A percentile compares a stretch with the other conserved stretches of the same genome.
Evolutionary conservation across 2,797 vertebrate species (phyloP).

Genomic region (Pipistrellus kuhlii): DNA sequence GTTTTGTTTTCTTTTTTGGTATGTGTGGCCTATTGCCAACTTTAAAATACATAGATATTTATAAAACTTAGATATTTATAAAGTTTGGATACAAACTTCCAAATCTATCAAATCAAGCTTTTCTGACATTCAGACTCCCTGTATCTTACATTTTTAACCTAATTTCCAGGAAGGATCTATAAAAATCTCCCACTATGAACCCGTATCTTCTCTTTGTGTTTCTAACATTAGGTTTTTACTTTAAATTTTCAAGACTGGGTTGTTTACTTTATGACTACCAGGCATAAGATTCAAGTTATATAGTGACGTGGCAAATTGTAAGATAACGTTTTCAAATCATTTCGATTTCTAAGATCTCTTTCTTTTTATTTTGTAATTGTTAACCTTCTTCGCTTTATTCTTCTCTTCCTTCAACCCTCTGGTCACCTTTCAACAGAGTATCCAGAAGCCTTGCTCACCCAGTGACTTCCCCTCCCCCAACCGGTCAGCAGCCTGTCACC

Average conservation of each 20-base stretch:
- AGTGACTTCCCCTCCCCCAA: neutral
- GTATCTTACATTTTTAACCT: neutral
- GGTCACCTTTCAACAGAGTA: neutral
- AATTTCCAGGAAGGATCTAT: neutral
- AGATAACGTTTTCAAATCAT: slow-evolving; percentile 50
- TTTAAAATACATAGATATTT: slow-evolving; percentile 23
- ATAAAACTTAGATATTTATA: neutral
- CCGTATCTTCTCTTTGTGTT: neutral
- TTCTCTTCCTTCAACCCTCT: neutral
- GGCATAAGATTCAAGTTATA: neutral
- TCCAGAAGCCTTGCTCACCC: neutral
- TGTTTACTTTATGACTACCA: neutral
- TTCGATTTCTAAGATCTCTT: slow-evolving; percentile 22
- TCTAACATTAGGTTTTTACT: neutral
- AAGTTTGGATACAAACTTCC: neutral
- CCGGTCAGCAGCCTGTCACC: neutral
- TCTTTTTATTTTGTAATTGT: neutral
- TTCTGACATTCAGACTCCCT: neutral
- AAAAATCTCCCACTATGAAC: neutral
- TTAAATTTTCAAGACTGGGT: neutral
- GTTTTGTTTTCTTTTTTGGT: neutral
- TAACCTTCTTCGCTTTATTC: neutral
- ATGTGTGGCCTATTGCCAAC: neutral
- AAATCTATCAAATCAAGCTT: neutral
- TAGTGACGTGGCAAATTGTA: neutral